Evolutionary conservation across 2,888 invertebrate genomes (phyloP).

Genomic region (Melanchra persicariae): DNA sequence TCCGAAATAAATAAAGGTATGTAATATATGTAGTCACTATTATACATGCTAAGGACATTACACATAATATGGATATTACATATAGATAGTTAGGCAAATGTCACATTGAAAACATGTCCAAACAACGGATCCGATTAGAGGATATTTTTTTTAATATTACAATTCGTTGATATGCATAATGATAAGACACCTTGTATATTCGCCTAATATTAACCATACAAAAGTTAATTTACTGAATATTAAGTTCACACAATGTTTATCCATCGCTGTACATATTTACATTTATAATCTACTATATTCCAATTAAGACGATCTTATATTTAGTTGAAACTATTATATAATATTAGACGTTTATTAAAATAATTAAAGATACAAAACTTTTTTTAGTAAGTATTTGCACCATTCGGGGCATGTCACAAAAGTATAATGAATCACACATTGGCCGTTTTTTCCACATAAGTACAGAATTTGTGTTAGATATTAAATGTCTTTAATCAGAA

Average conservation of each 20-base stretch:
- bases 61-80: constrained; percentile 57
- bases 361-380: constrained; percentile 49
- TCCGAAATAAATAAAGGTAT: constrained; percentile 58
- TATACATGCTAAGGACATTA: constrained; percentile 47
- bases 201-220: constrained; percentile 84
- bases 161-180: constrained; percentile 90
- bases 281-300: constrained; percentile 65
- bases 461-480: constrained; percentile 15
- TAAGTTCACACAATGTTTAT: constrained; percentile 72
- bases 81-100: constrained; percentile 60
- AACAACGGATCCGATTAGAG: constrained; percentile 67
- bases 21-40: constrained; percentile 45
- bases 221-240: constrained; percentile 77
- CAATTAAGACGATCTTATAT: constrained; percentile 59
- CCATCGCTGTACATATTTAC: constrained; percentile 87
- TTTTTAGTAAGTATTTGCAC: constrained; percentile 47
- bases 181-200: constrained; percentile 90
- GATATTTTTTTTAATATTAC: constrained; percentile 76
- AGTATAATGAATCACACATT: constrained; percentile 34
- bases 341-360: constrained; percentile 47
- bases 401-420: constrained; percentile 43
- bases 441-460: constrained; percentile 10
- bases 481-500: too few relatives aligned
- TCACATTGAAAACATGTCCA: constrained; percentile 66
- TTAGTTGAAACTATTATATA: constrained; percentile 52